phyloP scores from a whole-genome alignment of 2,797 vertebrate species.

The Vireo griseus region DNA sequence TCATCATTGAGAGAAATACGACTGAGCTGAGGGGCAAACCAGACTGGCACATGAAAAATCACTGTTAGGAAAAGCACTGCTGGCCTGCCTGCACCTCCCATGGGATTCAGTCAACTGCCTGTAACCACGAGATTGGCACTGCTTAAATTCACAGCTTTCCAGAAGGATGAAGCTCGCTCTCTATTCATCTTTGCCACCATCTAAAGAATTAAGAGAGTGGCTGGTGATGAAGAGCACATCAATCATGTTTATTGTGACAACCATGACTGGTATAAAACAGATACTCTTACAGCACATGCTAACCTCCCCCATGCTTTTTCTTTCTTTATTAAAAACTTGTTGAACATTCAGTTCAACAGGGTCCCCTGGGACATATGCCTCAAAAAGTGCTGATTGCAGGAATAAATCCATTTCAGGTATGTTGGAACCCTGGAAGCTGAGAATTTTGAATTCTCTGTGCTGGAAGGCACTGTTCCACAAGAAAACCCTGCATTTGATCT shows the following conservation, averaged over 20 bases:
- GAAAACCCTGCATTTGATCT: too few species aligned
- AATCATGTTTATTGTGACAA: conserved; percentile 68
- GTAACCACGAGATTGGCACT: conserved; percentile 9
- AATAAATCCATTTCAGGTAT: neutral
- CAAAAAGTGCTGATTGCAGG: neutral
- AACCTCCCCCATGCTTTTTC: neutral
- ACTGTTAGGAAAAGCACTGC: neutral
- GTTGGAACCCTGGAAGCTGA: too few species aligned
- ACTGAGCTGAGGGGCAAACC: neutral
- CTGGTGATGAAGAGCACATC: conserved; percentile 59
- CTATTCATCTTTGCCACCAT: conserved; percentile 51
- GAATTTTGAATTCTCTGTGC: too few species aligned
- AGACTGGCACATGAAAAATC: neutral
- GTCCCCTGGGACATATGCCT: neutral
- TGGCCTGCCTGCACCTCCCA: neutral
- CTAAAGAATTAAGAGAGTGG: conserved; percentile 48
- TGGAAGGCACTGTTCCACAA: too few species aligned
- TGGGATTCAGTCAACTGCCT: conserved; percentile 3
- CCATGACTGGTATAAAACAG: conserved; percentile 59
- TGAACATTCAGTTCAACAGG: neutral
- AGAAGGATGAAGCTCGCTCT: conserved; percentile 18
- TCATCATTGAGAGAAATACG: neutral
- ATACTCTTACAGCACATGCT: conserved; percentile 32
- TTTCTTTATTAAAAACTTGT: neutral
- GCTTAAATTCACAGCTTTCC: conserved; percentile 37